phyloP scores from a whole-genome alignment of 2,797 vertebrate species.

The Coilia nasus region DNA sequence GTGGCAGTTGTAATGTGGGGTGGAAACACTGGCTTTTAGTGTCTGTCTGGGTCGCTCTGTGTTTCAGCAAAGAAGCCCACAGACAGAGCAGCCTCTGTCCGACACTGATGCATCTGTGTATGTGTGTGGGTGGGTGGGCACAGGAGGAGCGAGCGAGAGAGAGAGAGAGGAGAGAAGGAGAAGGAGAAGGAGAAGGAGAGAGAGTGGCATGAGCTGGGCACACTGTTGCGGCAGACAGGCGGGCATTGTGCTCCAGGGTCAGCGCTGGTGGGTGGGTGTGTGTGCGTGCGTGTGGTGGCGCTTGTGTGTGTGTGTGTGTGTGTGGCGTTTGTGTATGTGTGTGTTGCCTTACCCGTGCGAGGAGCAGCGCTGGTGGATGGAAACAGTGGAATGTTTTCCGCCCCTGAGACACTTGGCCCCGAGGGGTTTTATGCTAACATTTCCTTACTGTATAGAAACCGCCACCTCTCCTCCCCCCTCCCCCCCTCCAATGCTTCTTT shows the following conservation, averaged over 20 bases:
- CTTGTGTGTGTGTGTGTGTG: neutral
- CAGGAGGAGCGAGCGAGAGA: no score
- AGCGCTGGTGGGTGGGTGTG: neutral
- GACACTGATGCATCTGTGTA: conserved; percentile 8
- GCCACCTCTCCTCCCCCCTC: neutral
- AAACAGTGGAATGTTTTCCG: neutral
- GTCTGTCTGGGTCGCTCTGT: neutral
- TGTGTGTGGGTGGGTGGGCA: no score
- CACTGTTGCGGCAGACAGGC: neutral
- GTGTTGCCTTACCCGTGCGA: neutral
- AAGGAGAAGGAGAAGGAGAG: neutral
- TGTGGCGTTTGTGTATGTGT: neutral
- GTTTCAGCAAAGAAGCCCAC: neutral
- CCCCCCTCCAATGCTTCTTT: neutral
- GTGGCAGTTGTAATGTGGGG: neutral
- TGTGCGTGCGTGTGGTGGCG: neutral
- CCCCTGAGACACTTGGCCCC: neutral
- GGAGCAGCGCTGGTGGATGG: neutral
- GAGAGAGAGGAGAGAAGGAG: conserved; percentile 6
- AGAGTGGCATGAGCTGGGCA: conserved; percentile 19
- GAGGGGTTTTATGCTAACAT: neutral
- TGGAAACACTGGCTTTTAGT: conserved; percentile 8
- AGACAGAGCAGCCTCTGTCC: neutral
- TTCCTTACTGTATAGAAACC: neutral
- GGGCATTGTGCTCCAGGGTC: neutral